phyloP scores from a whole-genome alignment of 2,113 vertebrate species.

The Trogon melanurus region DNA sequence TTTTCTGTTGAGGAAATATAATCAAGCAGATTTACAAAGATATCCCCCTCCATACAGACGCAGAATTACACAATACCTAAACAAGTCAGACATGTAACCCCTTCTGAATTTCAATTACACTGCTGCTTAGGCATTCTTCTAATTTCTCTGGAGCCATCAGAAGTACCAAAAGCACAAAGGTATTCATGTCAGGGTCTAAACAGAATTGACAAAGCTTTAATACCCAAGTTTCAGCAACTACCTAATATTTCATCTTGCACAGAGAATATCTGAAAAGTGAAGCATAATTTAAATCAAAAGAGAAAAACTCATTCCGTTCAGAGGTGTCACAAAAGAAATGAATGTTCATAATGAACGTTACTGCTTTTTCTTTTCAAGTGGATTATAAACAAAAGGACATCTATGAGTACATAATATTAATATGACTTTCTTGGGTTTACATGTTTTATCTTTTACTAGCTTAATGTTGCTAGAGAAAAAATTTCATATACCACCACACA shows the following conservation, averaged over 20 bases:
- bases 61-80: background rate
- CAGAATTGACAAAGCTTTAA: background rate
- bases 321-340: background rate
- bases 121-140: background rate
- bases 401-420: background rate
- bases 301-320: background rate
- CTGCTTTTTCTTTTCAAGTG: background rate
- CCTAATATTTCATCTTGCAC: background rate
- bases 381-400: background rate
- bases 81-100: background rate
- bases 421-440: too few relatives aligned
- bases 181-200: background rate
- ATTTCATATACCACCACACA: background rate
- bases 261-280: background rate
- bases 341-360: background rate
- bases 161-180: background rate
- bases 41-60: background rate
- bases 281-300: background rate
- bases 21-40: background rate
- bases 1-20: background rate
- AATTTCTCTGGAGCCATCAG: conserved; percentile 11
- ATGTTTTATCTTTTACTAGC: too few relatives aligned
- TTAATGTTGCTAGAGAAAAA: background rate
- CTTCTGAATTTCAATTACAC: conserved; percentile 14
- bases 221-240: background rate